phyloP scores from a whole-genome alignment of 2,888 invertebrate genomes.

The Cryptocephalus moraei region DNA sequence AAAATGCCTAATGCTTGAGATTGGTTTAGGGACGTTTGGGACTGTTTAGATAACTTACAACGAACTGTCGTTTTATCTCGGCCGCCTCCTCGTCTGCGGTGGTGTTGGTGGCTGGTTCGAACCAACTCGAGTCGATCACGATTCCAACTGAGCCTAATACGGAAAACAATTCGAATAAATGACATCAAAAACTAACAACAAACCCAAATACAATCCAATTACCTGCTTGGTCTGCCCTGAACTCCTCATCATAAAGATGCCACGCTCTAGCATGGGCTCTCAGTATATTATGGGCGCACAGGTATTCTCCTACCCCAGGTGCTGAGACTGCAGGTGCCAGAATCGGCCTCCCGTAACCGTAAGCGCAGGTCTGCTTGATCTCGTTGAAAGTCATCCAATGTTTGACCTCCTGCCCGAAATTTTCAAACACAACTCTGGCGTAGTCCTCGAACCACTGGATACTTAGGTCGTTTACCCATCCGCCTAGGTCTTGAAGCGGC shows the following conservation, averaged over 20 bases:
- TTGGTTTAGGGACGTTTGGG: too few relatives aligned
- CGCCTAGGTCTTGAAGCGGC: conserved; percentile 30
- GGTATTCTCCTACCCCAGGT: conserved; percentile 49
- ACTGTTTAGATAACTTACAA: conserved; percentile 2
- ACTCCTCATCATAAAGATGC: conserved; percentile 46
- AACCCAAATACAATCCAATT: neutral
- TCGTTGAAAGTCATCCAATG: conserved; percentile 49
- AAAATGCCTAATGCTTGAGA: too few relatives aligned
- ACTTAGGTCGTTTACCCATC: conserved; percentile 9
- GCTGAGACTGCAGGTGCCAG: conserved; percentile 40
- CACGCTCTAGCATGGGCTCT: conserved; percentile 55
- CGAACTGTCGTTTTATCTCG: conserved; percentile 39
- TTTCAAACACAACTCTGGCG: conserved; percentile 41
- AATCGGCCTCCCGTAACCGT: conserved; percentile 29
- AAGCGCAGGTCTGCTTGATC: conserved; percentile 30
- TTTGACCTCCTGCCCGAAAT: conserved; percentile 33
- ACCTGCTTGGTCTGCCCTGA: conserved; percentile 28
- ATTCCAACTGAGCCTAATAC: conserved; percentile 5
- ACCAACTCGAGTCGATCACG: conserved; percentile 46
- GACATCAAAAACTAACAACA: too few relatives aligned
- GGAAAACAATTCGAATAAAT: too few relatives aligned
- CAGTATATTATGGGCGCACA: conserved; percentile 51
- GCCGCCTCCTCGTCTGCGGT: conserved; percentile 45
- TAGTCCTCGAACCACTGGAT: conserved; percentile 41
- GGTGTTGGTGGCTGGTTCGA: conserved; percentile 45